Base-by-base conservation (phyloP, 1,140 invertebrate species). In the Nephila pilipes region DNA sequence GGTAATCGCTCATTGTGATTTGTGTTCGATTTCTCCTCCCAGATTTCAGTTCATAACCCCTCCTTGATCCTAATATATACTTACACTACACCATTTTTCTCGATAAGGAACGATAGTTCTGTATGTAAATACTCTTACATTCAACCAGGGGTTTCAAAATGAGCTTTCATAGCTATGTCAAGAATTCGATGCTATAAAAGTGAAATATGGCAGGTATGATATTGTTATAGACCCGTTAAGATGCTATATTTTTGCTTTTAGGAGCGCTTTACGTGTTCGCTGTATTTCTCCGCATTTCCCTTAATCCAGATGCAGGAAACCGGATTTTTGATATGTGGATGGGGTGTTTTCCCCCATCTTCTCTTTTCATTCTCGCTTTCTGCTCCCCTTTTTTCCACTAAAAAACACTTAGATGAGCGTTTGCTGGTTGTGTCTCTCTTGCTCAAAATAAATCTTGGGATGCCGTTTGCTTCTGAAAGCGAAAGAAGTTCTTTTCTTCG, bases 211-310 rank as follows among this genome's bases (percentile, higher is more conserved):
- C 75, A 91, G 80, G 89, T 83, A 91, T 63, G 89, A 91, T 91
- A 91, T 91, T 91, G 79, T 91, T 91, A 91, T 83, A 36, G 79
- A 60, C 75, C 75, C 89, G 89, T 91, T 91, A 91, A 83, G 89
- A 63, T 83, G 89, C 89, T 80, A 83, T 81, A 91, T 91, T 83
- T 91, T 91, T 91, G 89, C 89, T 91, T 91, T 91, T 91, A 91
- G 57, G 29, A 60, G n/a, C 54, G 87, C 65, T 89, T 89, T 89
- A 89, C 54, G 79, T 91, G 55, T 79, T 80, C 20, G 36, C 75
- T 46, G 20, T 46, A 38, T 54, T 90, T 75, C 20, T 32, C 38
- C 81, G 81, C 38, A 57, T 79, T 57, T 83, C 29, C 87, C 46
- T 38, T 91, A 91, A 91, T 91, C 89, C 79, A 57, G 38, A 88